phyloP scores from a whole-genome alignment of 2,888 invertebrate species.

The Tigriopus californicus region DNA sequence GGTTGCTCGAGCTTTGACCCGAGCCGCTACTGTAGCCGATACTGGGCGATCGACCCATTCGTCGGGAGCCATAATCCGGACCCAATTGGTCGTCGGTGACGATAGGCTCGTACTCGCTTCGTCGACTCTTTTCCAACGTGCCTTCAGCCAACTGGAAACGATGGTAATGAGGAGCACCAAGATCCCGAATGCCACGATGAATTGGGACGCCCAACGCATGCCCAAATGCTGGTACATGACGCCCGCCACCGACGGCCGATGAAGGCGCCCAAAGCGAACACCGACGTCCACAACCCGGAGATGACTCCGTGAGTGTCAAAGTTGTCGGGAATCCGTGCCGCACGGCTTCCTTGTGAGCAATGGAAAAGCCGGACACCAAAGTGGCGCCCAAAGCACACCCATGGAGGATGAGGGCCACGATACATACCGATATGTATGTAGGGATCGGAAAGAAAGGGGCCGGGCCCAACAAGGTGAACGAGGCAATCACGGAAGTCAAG shows the following conservation, averaged over 20 bases:
- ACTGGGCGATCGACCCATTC: no score
- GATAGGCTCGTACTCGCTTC: no score
- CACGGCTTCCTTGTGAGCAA: constrained; percentile 60
- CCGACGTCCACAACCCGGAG: constrained; percentile 75
- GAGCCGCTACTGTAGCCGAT: no score
- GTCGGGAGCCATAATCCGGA: no score
- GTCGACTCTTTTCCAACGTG: no score
- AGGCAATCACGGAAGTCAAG: constrained; percentile 42
- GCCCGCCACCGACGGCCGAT: constrained; percentile 59
- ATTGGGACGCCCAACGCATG: constrained; percentile 48
- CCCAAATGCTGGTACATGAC: constrained; percentile 51
- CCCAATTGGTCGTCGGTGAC: no score
- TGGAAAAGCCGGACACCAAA: constrained; percentile 65
- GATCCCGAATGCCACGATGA: constrained; percentile 44
- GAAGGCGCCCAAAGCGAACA: constrained; percentile 70
- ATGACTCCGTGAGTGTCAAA: constrained; percentile 73
- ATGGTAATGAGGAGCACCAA: no score
- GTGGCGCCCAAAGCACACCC: constrained; percentile 67
- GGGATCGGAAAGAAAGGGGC: constrained; percentile 46
- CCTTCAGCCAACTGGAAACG: no score
- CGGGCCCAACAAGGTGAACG: constrained; percentile 57
- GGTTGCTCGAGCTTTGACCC: no score
- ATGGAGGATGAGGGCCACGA: constrained; percentile 37
- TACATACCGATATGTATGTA: constrained; percentile 16
- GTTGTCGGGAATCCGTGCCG: constrained; percentile 59